Percentiles rank a stretch among this genome's conserved stretches.
Conservation (phyloP, 1,140 invertebrate genomes). For the Radopholus similis region DNA sequence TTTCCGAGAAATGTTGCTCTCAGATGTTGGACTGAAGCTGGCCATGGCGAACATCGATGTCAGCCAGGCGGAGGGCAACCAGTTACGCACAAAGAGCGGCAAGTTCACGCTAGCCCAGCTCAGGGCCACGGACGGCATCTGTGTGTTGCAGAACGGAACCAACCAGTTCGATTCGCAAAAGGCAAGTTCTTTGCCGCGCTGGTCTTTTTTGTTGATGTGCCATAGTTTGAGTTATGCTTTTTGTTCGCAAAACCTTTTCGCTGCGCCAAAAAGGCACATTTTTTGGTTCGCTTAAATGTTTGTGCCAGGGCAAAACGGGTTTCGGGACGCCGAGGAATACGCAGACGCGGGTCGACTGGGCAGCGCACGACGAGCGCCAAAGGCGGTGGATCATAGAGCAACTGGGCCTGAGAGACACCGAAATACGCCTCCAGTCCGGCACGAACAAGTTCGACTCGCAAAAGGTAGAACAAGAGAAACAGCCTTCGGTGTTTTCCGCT, state of each 20-base stretch:
- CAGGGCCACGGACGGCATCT: constrained; percentile 58
- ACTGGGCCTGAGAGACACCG: constrained; percentile 26
- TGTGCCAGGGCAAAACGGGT: constrained; percentile 52
- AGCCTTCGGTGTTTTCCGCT: not conserved
- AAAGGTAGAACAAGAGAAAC: constrained; percentile 26
- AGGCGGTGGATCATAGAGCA: constrained; percentile 25
- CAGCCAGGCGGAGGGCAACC: constrained; percentile 23
- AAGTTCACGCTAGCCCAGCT: constrained; percentile 57
- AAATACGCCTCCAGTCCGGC: constrained; percentile 42
- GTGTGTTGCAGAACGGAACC: constrained; percentile 53
- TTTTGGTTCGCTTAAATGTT: not conserved
- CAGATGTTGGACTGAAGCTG: constrained; percentile 24
- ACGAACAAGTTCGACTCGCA: constrained; percentile 48
- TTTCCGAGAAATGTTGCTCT: not conserved
- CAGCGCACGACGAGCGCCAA: constrained; percentile 31
- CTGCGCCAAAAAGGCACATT: too few species aligned
- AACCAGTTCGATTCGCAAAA: constrained; percentile 58
- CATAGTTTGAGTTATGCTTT: not conserved
- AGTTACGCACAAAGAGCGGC: constrained; percentile 43
- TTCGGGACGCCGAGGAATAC: constrained; percentile 59
- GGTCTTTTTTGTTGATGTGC: not conserved
- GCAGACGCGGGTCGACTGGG: constrained; percentile 51
- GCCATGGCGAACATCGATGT: constrained; percentile 21
- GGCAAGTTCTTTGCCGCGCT: constrained; percentile 25
- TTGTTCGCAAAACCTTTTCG: too few species aligned